Evolutionary conservation across 2,888 invertebrate species (phyloP), one percentile per base, ranked within the genome.

Genomic region (Epirrhoe alternata): DNA sequence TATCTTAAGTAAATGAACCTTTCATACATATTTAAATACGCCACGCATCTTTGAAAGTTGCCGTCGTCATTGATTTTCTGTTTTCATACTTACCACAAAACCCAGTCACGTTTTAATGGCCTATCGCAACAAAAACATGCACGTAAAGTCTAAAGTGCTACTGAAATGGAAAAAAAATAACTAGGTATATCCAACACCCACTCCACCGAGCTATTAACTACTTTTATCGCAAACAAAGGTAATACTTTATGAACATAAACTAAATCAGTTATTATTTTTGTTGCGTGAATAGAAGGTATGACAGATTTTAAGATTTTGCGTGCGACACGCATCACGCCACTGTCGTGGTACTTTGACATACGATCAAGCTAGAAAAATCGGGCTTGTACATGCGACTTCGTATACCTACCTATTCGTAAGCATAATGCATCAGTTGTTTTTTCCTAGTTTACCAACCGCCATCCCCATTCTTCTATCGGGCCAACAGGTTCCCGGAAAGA

Each of bases 301-400:
- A 76, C 73, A 76, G 75, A 61, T 80, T 80, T 79, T 79, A 77
- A 78, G 81, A 83, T 85, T 84, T 83, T 83, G 87, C 90, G 90
- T 91, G 91, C 73, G 53, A 77, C 89, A 90, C 89, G 91, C 90
- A 85, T 81, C 75, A 76, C 78, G 76, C 72, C 74, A 69, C 73
- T 74, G 76, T 74, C 71, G 57, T 52, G 38, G 76, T 67, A 69
- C 74, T 75, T 76, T 81, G 80, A 80, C 77, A 73, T 75, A 76
- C 76, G 75, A 73, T 71, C 70, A 72, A 76, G 74, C 75, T 69
- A 63, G 68, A 71, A 79, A 80, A 80, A 76, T 77, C 74, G 73
- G 62, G 67, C 65, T 63, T 69, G 62, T 72, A 74, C 70, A 76
- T 74, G 75, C 70, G 72, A 73, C 61, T 50, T 62, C 5, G 14